Conservation (phyloP, 92 coral and sea anemone genomes). For the Porites lobata region DNA sequence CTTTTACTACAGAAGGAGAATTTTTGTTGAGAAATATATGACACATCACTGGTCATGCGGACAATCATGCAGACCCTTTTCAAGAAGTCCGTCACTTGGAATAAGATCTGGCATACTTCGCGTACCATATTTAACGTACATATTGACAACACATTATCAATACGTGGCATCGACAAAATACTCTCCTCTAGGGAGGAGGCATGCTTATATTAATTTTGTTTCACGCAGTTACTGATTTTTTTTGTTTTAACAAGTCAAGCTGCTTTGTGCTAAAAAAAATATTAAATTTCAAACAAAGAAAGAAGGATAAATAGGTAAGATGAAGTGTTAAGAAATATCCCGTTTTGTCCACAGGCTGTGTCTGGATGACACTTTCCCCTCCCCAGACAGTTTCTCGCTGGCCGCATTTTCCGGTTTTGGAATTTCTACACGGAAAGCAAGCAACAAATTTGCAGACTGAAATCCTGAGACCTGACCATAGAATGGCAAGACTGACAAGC, state of each 20-base stretch:
- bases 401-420: too few relatives aligned
- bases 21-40: too few relatives aligned
- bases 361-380: background rate
- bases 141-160: too few relatives aligned
- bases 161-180: constrained; percentile 9
- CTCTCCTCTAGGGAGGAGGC: background rate
- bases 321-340: background rate
- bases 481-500: background rate
- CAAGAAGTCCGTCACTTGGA: too few relatives aligned
- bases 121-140: too few relatives aligned
- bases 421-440: background rate
- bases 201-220: too few relatives aligned
- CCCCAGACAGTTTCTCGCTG: background rate
- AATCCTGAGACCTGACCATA: background rate
- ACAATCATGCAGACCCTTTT: too few relatives aligned
- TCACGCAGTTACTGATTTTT: too few relatives aligned
- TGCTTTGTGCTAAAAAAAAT: background rate
- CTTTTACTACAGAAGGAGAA: too few relatives aligned
- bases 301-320: background rate
- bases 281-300: background rate
- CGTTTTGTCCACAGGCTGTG: background rate
- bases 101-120: too few relatives aligned
- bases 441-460: too few relatives aligned
- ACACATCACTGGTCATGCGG: too few relatives aligned
- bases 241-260: background rate